Evolutionary conservation across 1,140 invertebrate species (phyloP), one percentile per base, ranked within the genome.

Genomic region (Hypothenemus hampei): DNA sequence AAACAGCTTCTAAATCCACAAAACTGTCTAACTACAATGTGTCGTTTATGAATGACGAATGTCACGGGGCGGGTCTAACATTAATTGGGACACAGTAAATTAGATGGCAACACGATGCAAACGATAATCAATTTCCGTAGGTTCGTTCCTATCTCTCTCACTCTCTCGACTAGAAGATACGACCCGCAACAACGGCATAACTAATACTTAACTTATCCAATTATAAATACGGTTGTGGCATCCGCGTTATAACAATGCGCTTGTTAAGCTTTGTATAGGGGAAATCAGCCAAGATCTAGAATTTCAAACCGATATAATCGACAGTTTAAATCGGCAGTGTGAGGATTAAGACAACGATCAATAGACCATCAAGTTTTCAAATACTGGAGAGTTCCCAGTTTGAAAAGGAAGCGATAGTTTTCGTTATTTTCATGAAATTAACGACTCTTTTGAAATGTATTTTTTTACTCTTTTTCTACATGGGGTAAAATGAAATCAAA

Each of bases 171-270:
- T 13, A 13, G 44, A 35, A 21, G 35, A 7, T 16, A 7, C 23
- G 44, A 36, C 31, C 49, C 20, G 33, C 36, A 13, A 31, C 41
- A 18, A 40, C 49, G 49, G 49, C 37, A 51, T 51, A 51, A 51
- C 49, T 51, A 51, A 51, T 41, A 41, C 49, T n/a, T 36, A 51
- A 51, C 49, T 51, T 51, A 51, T 51, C 49, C 49, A 51, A 51
- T 51, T 51, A 51, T 51, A 40, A 51, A 13, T 51, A 22, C 13
- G 15, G 31, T 48, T 36, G 26, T 4, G 23, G 44, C 26, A 11
- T 33, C n/a, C 18, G 4, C 35, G 11, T 22, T 43, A 11, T 11
- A 43, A 15, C 16, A 21, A 31, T 19, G 15, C 21, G 44, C 19
- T 31, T 11, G 19, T n/a, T 43, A n/a, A n/a, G n/a, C n/a, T n/a